A percentile compares a stretch with the other conserved stretches of the same genome.
phyloP scores from a whole-genome alignment of 1,140 invertebrate genomes.

The Pachyrhynchus sulphureomaculatus region DNA sequence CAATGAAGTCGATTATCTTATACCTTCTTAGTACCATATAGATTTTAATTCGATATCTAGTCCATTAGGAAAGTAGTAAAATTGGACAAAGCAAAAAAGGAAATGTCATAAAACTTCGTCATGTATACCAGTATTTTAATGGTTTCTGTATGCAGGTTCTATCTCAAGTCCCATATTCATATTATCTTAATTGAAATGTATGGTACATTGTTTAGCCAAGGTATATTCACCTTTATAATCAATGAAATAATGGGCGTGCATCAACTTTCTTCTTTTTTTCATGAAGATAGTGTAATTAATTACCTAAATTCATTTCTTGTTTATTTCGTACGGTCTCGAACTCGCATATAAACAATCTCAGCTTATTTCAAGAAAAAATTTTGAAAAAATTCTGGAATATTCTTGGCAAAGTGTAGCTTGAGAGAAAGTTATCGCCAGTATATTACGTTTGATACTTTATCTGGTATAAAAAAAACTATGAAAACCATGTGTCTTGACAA shows the following conservation, averaged over 20 bases:
- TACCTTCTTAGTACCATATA: too few relatives aligned
- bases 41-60: slow-evolving; percentile 10
- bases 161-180: slow-evolving; percentile 19
- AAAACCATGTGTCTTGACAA: too few relatives aligned
- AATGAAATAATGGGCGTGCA: not conserved
- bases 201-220: slow-evolving; percentile 6
- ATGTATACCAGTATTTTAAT: slow-evolving; percentile 19
- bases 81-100: slow-evolving; percentile 10
- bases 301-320: not conserved
- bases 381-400: too few relatives aligned
- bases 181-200: slow-evolving; percentile 25
- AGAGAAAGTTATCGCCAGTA: too few relatives aligned
- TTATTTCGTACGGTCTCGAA: not conserved
- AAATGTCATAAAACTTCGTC: slow-evolving; percentile 10
- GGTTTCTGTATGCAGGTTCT: slow-evolving; percentile 13
- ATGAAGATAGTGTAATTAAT: not conserved
- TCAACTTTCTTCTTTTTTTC: slow-evolving; percentile 2
- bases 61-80: slow-evolving; percentile 14
- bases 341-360: too few relatives aligned
- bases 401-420: too few relatives aligned
- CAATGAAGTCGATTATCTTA: too few relatives aligned
- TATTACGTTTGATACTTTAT: too few relatives aligned
- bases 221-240: slow-evolving; percentile 21
- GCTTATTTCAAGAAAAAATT: too few relatives aligned
- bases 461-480: too few relatives aligned